Base-by-base conservation (phyloP, 2,888 invertebrate genomes). In the Drosophila flavopinicola region DNA sequence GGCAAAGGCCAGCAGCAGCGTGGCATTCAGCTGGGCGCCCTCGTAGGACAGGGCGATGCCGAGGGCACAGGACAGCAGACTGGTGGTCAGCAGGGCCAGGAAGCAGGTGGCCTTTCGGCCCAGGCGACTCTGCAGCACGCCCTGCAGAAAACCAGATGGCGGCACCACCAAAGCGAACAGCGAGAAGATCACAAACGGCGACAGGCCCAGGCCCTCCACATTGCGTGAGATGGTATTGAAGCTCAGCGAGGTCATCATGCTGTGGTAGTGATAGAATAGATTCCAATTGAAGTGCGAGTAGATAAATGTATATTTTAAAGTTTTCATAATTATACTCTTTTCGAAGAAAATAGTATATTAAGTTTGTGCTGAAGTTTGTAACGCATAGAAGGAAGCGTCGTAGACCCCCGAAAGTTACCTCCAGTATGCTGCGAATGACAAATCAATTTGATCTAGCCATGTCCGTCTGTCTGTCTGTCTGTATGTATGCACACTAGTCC, bases 161-260 rank as follows among this genome's bases (percentile, higher is more conserved):
- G 93, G 87, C 54, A 93, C 92, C 1, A 92, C 92, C 23, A 92
- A 69, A 2, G 93, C 93, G 37, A 92, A 92, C 6, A 92, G 78
- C 5, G 92, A 92, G 85, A 93, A 93, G 69, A 93, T 91, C 24
- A 92, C 69, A 75, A 93, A 93, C 1, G 93, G 93, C 1, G 93
- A 92, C 33, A 91, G 89, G 0, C 92, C 92, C 48, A 92, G 80
- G 3, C 92, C 92, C 79, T 92, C 92, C 3, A 93, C 92, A 75
- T 93, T 93, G 48, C 93, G 90, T 0, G 93, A 92, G 35, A 93
- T 93, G 2, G 93, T 93, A 75, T 93, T 93, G 67, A 93, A 93
- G 74, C 93, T 92, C 13, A 93, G 82, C 1, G 93, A 92, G 71
- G 93, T 91, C 11, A 93, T 91, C 93, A 93, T 93, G 57, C 93